Evolutionary conservation across 2,888 invertebrate genomes (phyloP).

Genomic region (Chrysolina oricalcia): DNA sequence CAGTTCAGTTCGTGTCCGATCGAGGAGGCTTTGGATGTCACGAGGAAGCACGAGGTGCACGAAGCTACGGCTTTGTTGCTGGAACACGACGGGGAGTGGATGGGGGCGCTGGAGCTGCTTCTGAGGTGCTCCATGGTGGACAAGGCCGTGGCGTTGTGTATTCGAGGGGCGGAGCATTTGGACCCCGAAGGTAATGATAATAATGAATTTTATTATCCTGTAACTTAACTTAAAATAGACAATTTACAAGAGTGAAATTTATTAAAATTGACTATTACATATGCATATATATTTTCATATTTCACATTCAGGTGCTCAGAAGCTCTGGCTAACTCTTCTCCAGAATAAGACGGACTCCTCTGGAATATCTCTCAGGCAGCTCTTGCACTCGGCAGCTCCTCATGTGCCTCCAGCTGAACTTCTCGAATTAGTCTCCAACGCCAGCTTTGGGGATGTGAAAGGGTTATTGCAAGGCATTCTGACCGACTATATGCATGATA

Average conservation of each 20-base stretch:
- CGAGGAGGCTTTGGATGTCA: constrained; percentile 79
- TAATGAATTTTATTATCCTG: too few relatives aligned
- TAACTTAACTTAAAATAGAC: too few relatives aligned
- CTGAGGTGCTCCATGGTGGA: constrained; percentile 70
- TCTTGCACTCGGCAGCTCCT: constrained; percentile 75
- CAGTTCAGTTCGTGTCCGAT: constrained; percentile 75
- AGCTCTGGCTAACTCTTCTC: constrained; percentile 73
- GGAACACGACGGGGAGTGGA: constrained; percentile 83
- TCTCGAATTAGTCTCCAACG: constrained; percentile 76
- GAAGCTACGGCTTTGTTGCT: constrained; percentile 83
- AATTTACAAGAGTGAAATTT: too few relatives aligned
- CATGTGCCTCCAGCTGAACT: constrained; percentile 76
- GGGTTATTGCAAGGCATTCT: constrained; percentile 80
- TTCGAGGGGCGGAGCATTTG: constrained; percentile 71
- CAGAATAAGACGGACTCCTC: constrained; percentile 71
- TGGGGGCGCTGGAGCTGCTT: constrained; percentile 80
- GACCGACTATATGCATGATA: constrained; percentile 84
- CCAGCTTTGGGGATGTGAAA: constrained; percentile 78
- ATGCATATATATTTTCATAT: too few relatives aligned
- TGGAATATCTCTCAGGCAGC: constrained; percentile 70
- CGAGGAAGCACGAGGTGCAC: constrained; percentile 76
- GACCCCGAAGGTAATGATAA: constrained; percentile 66
- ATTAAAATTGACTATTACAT: too few relatives aligned
- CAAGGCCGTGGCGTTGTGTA: constrained; percentile 70
- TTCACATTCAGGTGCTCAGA: constrained; percentile 66